These are phyloP conservation scores for Colistium nudipinnis DNA, from an alignment of 2,113 vertebrate genomes.

Conservation along the genomic window DNA sequence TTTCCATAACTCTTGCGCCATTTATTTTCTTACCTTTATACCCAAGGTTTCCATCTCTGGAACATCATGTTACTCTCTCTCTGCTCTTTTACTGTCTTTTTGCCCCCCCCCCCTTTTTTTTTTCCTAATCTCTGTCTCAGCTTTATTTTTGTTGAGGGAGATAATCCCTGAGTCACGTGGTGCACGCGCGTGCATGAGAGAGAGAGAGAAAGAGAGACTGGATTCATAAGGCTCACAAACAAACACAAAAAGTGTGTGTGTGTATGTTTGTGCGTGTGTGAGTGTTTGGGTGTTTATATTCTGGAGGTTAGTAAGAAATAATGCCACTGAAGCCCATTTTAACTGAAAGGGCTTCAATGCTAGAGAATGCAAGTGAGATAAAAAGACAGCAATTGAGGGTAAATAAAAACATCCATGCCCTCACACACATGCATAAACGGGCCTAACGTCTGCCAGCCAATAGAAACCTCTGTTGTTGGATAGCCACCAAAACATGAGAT, in stretches of 20 bases:
- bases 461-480: conserved; percentile 67
- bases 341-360: conserved; percentile 12
- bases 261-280: conserved; percentile 12
- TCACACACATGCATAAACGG: not conserved
- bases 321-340: conserved; percentile 17
- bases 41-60: not conserved
- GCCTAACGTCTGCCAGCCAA: conserved; percentile 41
- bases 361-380: conserved; percentile 1
- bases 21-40: too few relatives aligned
- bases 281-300: conserved; percentile 9
- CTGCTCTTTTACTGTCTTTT: not conserved
- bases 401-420: not conserved
- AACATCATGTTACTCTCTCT: conserved; percentile 7
- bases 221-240: conserved; percentile 33
- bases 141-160: conserved; percentile 62
- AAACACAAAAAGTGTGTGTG: conserved; percentile 1
- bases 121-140: conserved; percentile 8
- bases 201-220: conserved; percentile 12
- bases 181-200: conserved; percentile 16
- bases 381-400: too few relatives aligned
- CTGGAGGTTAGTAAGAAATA: conserved; percentile 14
- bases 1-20: not conserved
- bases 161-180: conserved; percentile 70
- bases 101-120: not conserved
- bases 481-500: conserved; percentile 64